A percentile compares a stretch with the other conserved stretches of the same genome.
Conservation (phyloP, 2,113 vertebrate species). For the Phyllopteryx taeniolatus region DNA sequence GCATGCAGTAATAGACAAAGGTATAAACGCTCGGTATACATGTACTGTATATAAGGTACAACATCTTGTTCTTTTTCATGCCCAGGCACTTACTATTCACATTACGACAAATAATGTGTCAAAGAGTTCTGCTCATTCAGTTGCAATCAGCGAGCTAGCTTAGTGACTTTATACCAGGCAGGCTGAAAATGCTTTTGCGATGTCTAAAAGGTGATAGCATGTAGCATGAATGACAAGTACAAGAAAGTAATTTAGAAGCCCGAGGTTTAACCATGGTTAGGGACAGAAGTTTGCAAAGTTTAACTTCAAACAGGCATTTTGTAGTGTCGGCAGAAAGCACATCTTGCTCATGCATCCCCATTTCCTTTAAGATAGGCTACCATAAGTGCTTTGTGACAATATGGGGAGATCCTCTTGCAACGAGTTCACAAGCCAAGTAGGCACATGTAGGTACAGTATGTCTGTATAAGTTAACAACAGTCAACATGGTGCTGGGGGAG, state of each 20-base stretch:
- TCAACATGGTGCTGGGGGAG: background rate
- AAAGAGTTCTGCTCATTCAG: constrained; percentile 15
- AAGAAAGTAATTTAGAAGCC: constrained; percentile 16
- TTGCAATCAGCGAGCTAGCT: background rate
- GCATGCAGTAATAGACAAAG: constrained; percentile 68
- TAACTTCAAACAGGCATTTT: constrained; percentile 43
- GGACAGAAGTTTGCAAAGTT: constrained; percentile 29
- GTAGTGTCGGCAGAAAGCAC: constrained; percentile 36
- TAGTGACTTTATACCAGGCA: constrained; percentile 9
- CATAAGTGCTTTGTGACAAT: constrained; percentile 8
- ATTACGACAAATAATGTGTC: constrained; percentile 20
- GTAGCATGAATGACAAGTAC: constrained; percentile 32
- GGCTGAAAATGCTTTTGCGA: constrained; percentile 11
- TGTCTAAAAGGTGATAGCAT: constrained; percentile 12
- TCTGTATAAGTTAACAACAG: constrained; percentile 48
- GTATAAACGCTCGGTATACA: constrained; percentile 4
- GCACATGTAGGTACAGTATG: constrained; percentile 47
- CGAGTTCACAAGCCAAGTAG: constrained; percentile 51
- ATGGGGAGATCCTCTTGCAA: constrained; percentile 39
- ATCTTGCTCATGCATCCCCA: constrained; percentile 43
- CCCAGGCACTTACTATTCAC: constrained; percentile 46
- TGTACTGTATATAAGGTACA: constrained; percentile 21
- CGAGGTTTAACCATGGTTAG: constrained; percentile 29
- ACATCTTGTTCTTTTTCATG: constrained; percentile 38
- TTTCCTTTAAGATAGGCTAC: constrained; percentile 38